These are phyloP conservation scores for Scaptomyza flava DNA, from an alignment of 2,888 invertebrate genomes.

Conservation along the genomic window DNA sequence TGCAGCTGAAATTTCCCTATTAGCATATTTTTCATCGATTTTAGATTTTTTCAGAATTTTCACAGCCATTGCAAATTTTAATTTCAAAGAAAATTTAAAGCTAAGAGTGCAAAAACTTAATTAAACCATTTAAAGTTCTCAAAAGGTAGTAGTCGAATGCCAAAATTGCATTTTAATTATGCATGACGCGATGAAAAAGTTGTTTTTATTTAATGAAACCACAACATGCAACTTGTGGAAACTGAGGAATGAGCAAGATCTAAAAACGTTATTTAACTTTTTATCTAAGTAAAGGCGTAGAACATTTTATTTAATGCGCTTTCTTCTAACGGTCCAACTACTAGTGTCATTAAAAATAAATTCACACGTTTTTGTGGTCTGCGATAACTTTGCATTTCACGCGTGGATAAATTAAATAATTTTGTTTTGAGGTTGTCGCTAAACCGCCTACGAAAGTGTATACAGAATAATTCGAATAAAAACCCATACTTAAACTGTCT, in stretches of 20 bases:
- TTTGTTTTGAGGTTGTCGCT: too few species aligned
- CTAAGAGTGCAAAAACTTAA: conserved; percentile 34
- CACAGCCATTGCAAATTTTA: conserved; percentile 5
- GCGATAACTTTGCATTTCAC: background rate
- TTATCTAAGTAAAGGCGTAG: conserved; percentile 17
- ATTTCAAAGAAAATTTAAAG: conserved; percentile 2
- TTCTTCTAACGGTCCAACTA: conserved; percentile 39
- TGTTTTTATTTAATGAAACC: conserved; percentile 38
- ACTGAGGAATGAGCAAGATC: conserved; percentile 39
- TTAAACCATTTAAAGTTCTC: conserved; percentile 19
- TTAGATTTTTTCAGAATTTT: conserved; percentile 1
- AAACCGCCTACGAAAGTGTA: too few species aligned
- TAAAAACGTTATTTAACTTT: conserved; percentile 27
- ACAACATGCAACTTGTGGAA: conserved; percentile 62
- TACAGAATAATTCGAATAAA: too few species aligned
- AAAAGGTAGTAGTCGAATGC: background rate
- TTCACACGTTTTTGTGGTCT: conserved; percentile 34
- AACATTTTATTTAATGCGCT: conserved; percentile 28
- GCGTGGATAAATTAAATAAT: background rate
- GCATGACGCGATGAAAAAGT: conserved; percentile 26
- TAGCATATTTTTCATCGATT: conserved; percentile 8
- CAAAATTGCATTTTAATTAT: conserved; percentile 33
- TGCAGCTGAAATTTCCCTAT: conserved; percentile 1
- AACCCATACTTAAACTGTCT: too few species aligned
- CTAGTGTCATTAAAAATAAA: conserved; percentile 42